Conservation (phyloP, 1,140 invertebrate genomes). For the Thalassaphorura encarpata region DNA sequence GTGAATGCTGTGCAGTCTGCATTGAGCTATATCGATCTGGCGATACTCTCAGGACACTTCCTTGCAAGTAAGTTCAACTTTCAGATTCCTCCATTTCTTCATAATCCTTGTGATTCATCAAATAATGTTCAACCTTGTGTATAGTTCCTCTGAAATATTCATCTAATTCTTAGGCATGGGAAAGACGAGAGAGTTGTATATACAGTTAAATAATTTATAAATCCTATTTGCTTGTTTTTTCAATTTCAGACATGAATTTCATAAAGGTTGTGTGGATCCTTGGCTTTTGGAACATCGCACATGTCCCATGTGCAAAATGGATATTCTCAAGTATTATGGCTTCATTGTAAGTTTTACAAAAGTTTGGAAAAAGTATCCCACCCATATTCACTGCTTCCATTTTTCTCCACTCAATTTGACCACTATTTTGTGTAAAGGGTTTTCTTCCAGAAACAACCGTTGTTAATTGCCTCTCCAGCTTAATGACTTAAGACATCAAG, state of each 20-base stretch:
- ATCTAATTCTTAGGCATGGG: no score
- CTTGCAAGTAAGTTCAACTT: slow-evolving; percentile 61
- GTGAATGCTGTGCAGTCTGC: slow-evolving; percentile 84
- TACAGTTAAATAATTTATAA: neutral
- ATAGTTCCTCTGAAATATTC: no score
- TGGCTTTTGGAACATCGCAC: slow-evolving; percentile 87
- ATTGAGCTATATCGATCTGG: slow-evolving; percentile 77
- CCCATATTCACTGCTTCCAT: neutral
- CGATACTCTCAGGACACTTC: slow-evolving; percentile 71
- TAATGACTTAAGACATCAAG: no score
- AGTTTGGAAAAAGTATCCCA: no score
- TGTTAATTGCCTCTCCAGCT: no score
- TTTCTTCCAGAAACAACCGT: no score
- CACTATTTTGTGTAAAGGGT: no score
- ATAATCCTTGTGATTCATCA: neutral
- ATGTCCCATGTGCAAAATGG: slow-evolving; percentile 93
- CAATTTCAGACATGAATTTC: slow-evolving; percentile 69
- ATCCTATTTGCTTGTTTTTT: neutral
- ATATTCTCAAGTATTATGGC: slow-evolving; percentile 85
- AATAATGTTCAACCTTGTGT: neutral
- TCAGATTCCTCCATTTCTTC: neutral
- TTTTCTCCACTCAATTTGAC: neutral
- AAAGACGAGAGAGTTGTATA: no score
- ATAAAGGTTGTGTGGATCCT: slow-evolving; percentile 87
- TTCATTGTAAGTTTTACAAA: slow-evolving; percentile 62